These are phyloP conservation scores for Tethya wilhelma DNA, from an alignment of 37 sponge, comb jelly and placozoan species.

Conservation along the genomic window DNA sequence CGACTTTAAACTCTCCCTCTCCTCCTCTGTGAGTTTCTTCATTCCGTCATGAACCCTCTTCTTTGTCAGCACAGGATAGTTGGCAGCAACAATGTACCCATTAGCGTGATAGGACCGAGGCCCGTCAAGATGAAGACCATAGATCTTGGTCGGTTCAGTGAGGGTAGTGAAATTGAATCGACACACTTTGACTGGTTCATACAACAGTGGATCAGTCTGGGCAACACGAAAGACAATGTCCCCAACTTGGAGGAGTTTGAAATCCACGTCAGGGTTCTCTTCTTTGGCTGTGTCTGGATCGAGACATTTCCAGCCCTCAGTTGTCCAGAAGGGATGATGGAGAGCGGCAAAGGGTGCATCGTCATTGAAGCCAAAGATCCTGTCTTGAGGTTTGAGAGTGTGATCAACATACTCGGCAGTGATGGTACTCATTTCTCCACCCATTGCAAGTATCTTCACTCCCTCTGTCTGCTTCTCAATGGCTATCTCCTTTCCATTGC, in stretches of 20 bases:
- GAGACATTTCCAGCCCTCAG: constrained; percentile 23
- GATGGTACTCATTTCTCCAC: constrained; percentile 17
- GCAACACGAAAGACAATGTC: constrained; percentile 18
- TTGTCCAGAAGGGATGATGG: constrained; percentile 13
- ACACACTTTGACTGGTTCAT: constrained; percentile 20
- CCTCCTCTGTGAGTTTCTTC: constrained; percentile 20
- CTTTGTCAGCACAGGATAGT: constrained; percentile 29
- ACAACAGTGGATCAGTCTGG: constrained; percentile 12
- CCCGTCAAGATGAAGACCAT: constrained; percentile 23
- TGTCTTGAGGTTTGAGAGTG: not conserved
- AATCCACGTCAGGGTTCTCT: constrained; percentile 18
- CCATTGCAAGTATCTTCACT: not conserved
- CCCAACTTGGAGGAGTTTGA: constrained; percentile 20
- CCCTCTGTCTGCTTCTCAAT: constrained; percentile 3
- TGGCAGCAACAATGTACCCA: constrained; percentile 16
- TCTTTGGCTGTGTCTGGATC: constrained; percentile 20
- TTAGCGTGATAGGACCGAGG: constrained; percentile 27
- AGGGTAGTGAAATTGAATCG: not conserved
- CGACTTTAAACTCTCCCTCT: not conserved
- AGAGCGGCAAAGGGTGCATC: constrained; percentile 19
- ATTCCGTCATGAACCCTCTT: constrained; percentile 11
- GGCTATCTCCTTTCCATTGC: not conserved
- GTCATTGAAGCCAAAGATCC: constrained; percentile 30
- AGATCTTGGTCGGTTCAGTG: constrained; percentile 4
- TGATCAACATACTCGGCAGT: constrained; percentile 3